These are phyloP conservation scores for Trilocha varians DNA, from an alignment of 2,888 invertebrate genomes.

Conservation along the genomic window DNA sequence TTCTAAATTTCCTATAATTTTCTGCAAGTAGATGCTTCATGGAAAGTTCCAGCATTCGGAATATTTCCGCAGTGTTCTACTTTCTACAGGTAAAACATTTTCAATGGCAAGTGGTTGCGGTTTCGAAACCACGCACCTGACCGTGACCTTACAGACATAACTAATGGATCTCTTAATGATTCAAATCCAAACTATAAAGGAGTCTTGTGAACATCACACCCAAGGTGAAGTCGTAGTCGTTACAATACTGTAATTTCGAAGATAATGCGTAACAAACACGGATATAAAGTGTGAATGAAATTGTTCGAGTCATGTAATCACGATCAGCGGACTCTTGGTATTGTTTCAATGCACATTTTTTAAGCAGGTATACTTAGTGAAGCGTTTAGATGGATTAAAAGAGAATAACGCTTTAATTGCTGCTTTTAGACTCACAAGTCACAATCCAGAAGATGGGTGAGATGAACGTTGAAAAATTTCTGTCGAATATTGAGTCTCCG, in stretches of 20 bases:
- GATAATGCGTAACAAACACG: conserved; percentile 24
- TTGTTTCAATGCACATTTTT: too few species aligned
- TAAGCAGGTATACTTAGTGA: too few species aligned
- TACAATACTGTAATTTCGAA: conserved; percentile 25
- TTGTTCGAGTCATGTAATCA: conserved; percentile 20
- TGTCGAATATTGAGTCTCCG: too few species aligned
- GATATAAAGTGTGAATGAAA: conserved; percentile 17
- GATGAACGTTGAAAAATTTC: too few species aligned
- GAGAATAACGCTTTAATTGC: too few species aligned
- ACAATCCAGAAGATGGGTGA: too few species aligned
- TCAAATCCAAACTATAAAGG: conserved; percentile 31
- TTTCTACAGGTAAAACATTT: conserved; percentile 16
- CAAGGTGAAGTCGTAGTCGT: conserved; percentile 41
- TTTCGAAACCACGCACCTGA: conserved; percentile 9
- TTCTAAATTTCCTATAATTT: too few species aligned
- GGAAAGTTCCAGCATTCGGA: background rate
- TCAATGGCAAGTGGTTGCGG: conserved; percentile 12
- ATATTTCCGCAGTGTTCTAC: conserved; percentile 11
- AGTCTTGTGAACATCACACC: conserved; percentile 39
- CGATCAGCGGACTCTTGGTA: conserved; percentile 17
- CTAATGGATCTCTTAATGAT: conserved; percentile 46
- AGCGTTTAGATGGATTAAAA: too few species aligned
- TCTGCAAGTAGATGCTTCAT: too few species aligned
- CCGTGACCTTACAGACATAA: conserved; percentile 51
- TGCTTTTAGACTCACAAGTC: too few species aligned